Base-by-base conservation (phyloP, 2,888 invertebrate genomes). In the Caenorhabditis panamensis region DNA sequence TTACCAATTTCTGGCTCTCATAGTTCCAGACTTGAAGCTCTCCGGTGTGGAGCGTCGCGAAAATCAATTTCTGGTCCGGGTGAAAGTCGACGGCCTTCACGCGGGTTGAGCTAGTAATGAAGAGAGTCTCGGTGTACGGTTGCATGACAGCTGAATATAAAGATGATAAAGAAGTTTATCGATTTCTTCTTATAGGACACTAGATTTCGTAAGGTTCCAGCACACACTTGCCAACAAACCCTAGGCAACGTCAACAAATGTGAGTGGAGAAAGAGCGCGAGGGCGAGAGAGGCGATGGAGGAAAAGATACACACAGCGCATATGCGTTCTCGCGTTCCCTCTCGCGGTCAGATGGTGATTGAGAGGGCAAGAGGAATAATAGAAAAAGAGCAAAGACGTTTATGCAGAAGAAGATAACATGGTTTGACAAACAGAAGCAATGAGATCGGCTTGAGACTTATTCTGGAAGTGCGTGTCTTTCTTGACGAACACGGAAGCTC, bases 1-100 rank as follows among this genome's bases (percentile, higher is more conserved):
- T 93, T 79, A 93, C 92, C 49, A 93, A 88, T 89, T 91, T 91
- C 91, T 97, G 96, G 82, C 95, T 95, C 91, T 98, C 97, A 92
- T 96, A 95, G 92, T 98, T 97, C 97, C 97, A 98, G 90, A 98
- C 95, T 93, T 98, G 97, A 89, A 97, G 96, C 92, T 97, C 95
- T 87, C 98, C 98, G 92, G 96, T 96, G 93, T 98, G 98, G 36
- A 98, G 93, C 47, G 96, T 95, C 89, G 96, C 97, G 66, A 98
- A 93, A 94, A 98, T 95, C 97, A 97, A 98, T 85, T 97, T 96
- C 91, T 98, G 97, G 49, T 95, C 94, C 0, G 97, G 96, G 92
- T 98, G 98, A 87, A 97, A 94, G 92, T 98, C 98, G 9, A 96
- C 96, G 92, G 95, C 95, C 93, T 98, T 98, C 62, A 98, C 98